Evolutionary conservation across 2,797 vertebrate genomes (phyloP), one percentile per base, ranked within the genome.

Genomic region (Protosalanx chinensis): DNA sequence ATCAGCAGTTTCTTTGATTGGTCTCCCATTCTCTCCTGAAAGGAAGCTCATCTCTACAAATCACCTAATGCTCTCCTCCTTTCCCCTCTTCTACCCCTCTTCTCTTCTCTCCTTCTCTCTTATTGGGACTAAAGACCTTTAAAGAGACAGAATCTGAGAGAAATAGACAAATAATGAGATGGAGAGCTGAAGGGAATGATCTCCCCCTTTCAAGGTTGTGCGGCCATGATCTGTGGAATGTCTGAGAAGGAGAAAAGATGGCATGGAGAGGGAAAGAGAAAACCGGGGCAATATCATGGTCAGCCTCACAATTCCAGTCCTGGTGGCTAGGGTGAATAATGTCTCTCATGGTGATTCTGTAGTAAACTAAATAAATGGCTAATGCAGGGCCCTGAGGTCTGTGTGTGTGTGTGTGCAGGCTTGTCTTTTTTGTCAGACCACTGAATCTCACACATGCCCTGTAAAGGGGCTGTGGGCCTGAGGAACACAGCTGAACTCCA

Each of bases 1-100:
- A 53, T 67, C 64, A 67, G 64, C 41, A 67, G 64, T 30, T 67
- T 30, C 23, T 67, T 67, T 67, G 41, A 67, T 67, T 15, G 23
- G 20, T 46, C 46, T 7, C 13, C 33, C 12, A 8, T 67, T 67
- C 23, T 37, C 23, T 65, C 64, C 64, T 67, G 64, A 53, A 41
- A 67, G 64, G 46, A 65, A 41, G 63, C 35, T 64, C 63, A 20
- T 65, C 23, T 18, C 64, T 46, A 10, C 41, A 41, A 46, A 23
- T 65, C 64, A 46, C 35, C 41, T 13, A 37, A 41, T 46, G 41
- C 51, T 56, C 51, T n/a, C 18, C 51, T 56, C 51, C 51, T 2
- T 46, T 56, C 51, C 15, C 18, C 18, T 56, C 51, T n/a, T 2
- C 51, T 56, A 12, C 51, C 18, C 4, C 6, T n/a, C 3, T 56